Conservation (phyloP, 2,888 invertebrate genomes). For the Acrobeloides nanus region DNA sequence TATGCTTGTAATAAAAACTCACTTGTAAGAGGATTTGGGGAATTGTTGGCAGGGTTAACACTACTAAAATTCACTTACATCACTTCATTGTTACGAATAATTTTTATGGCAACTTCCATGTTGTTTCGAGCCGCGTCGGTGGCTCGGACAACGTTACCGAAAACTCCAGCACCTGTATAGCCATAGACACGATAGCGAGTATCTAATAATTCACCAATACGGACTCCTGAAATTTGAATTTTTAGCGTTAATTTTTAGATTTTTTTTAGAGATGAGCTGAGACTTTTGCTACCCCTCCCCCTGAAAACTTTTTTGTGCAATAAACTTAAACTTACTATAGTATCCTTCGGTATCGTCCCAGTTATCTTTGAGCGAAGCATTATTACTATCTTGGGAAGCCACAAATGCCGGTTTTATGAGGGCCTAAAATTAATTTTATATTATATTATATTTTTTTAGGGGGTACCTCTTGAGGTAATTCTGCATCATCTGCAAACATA, state of each 20-base stretch:
- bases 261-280: background rate
- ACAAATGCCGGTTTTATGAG: slow-evolving; percentile 15
- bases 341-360: slow-evolving; percentile 99
- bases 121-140: slow-evolving; percentile 82
- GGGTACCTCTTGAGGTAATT: slow-evolving; percentile 23
- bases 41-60: background rate
- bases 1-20: background rate
- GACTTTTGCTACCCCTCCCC: background rate
- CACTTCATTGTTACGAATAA: slow-evolving; percentile 95
- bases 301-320: background rate
- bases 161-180: slow-evolving; percentile 96
- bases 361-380: slow-evolving; percentile 75
- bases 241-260: background rate
- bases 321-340: slow-evolving; percentile 64
- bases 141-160: slow-evolving; percentile 90
- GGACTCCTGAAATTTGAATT: slow-evolving; percentile 61
- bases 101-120: slow-evolving; percentile 90
- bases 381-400: slow-evolving; percentile 68
- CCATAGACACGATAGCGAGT: slow-evolving; percentile 87
- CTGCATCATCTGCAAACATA: slow-evolving; percentile 53
- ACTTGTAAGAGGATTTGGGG: too few relatives aligned
- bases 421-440: slow-evolving; percentile 12
- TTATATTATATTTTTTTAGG: background rate
- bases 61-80: too few relatives aligned
- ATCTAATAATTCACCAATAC: slow-evolving; percentile 87